phyloP scores from a whole-genome alignment of 2,888 invertebrate species.

The Morinoia aosen region DNA sequence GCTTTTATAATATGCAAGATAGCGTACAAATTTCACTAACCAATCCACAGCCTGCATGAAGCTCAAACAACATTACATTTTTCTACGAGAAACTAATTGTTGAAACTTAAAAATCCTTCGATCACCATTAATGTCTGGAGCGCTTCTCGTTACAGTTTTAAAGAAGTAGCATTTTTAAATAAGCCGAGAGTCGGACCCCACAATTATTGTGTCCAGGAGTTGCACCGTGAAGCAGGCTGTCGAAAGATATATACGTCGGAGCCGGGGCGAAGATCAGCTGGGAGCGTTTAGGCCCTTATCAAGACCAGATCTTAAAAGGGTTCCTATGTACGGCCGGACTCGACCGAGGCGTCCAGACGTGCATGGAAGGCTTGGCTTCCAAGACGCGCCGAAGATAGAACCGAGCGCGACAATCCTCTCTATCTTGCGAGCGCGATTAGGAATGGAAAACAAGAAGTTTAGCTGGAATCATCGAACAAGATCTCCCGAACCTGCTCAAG shows the following conservation, averaged over 20 bases:
- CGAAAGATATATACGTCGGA: neutral
- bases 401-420: neutral
- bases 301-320: slow-evolving; percentile 18
- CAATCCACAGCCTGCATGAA: neutral
- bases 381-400: neutral
- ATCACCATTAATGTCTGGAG: neutral
- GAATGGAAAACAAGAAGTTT: slow-evolving; percentile 30
- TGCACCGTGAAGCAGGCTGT: neutral
- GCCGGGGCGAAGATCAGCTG: slow-evolving; percentile 6
- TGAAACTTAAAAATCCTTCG: neutral
- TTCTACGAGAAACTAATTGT: neutral
- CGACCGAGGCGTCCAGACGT: neutral
- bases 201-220: neutral
- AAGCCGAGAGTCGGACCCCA: neutral
- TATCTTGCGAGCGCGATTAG: slow-evolving; percentile 21
- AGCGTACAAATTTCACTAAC: neutral
- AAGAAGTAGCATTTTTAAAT: slow-evolving; percentile 5
- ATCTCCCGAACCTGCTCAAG: slow-evolving; percentile 18
- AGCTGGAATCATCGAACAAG: slow-evolving; percentile 14
- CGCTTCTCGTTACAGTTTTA: neutral
- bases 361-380: neutral
- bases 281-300: slow-evolving; percentile 7
- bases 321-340: neutral
- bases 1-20: neutral
- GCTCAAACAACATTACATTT: neutral